Base-by-base conservation (phyloP, 2,797 vertebrate species). In the Thripadectes ignobilis region DNA sequence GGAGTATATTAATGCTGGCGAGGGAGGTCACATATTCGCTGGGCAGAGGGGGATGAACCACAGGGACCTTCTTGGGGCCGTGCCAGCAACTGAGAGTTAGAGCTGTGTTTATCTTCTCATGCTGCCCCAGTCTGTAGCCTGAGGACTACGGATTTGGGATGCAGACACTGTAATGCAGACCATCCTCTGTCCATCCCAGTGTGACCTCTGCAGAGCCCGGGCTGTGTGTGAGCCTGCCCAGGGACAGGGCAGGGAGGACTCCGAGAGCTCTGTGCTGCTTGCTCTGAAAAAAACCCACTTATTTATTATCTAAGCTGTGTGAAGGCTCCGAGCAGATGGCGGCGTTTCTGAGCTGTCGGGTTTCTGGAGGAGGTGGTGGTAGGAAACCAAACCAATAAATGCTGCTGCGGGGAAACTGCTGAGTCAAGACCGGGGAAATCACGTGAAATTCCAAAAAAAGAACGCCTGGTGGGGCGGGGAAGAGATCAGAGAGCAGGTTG, bases 381-480 rank as follows among this genome's bases (percentile, higher is more conserved):
- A 62, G 89, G 49, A 96, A 98, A 98, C 97, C 92, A 96, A 97
- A 82, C 86, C 92, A 97, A 97, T 95, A 96, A 97, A 72, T 0
- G 48, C 41, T 4, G 77, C 74, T 32, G 78, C 49, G 24, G 82
- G 84, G 82, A 97, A 97, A 97, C 39, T 72, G 97, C 98, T 98
- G 98, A 98, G 97, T 98, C 95, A 97, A 92, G 92, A 88, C 48
- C 9, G 72, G 16, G 80, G 74, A 92, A 87, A 81, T 97, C 97
- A 96, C 94, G 91, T 96, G 96, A 95, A 97, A 86, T 32, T 61
- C 91, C 39, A 3, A 34, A 52, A 85, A 57, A 48, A 75, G 73
- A 78, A 55, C 27, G 27, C 67, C 18, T 9, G 52, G 32, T 16
- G 79, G 49, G 54, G 80, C 59, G 48, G 71, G 7, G 69, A 23